phyloP scores from a whole-genome alignment of 2,888 invertebrate species.

The Chelonus formosanus region DNA sequence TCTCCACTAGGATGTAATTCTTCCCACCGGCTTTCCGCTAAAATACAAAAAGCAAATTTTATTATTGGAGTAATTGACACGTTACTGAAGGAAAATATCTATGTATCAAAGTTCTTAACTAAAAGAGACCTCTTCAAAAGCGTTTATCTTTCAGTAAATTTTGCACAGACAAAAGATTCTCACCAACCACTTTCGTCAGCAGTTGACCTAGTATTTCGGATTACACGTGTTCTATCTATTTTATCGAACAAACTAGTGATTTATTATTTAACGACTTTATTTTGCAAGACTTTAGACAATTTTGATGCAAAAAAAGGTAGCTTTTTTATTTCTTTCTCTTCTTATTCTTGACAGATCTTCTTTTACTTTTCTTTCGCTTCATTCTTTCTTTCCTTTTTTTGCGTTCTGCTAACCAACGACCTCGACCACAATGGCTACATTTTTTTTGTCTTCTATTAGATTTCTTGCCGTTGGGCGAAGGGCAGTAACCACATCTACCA shows the following conservation, averaged over 20 bases:
- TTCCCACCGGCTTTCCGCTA: conserved; percentile 81
- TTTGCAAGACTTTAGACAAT: background rate
- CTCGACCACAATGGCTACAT: conserved; percentile 19
- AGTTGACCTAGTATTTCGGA: conserved; percentile 11
- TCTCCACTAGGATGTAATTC: conserved; percentile 76
- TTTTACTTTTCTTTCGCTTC: conserved; percentile 11
- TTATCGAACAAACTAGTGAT: conserved; percentile 8
- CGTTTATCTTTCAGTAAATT: conserved; percentile 4
- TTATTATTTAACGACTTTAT: conserved; percentile 1
- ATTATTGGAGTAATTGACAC: conserved; percentile 15
- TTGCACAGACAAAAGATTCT: background rate
- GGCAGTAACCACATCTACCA: conserved; percentile 46
- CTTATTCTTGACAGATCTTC: background rate
- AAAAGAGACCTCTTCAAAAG: background rate
- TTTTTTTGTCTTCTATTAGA: conserved; percentile 23
- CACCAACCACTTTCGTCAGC: conserved; percentile 4
- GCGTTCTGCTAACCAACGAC: conserved; percentile 18
- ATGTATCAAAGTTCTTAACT: background rate
- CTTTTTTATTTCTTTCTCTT: conserved; percentile 9
- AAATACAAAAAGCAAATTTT: conserved; percentile 47
- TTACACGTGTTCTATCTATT: background rate
- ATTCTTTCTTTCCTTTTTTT: conserved; percentile 9
- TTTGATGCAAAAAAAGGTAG: background rate
- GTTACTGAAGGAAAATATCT: background rate
- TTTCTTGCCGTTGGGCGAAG: conserved; percentile 29